These are phyloP conservation scores for Troides oblongomaculatus DNA, from an alignment of 2,888 invertebrate species.

Conservation along the genomic window DNA sequence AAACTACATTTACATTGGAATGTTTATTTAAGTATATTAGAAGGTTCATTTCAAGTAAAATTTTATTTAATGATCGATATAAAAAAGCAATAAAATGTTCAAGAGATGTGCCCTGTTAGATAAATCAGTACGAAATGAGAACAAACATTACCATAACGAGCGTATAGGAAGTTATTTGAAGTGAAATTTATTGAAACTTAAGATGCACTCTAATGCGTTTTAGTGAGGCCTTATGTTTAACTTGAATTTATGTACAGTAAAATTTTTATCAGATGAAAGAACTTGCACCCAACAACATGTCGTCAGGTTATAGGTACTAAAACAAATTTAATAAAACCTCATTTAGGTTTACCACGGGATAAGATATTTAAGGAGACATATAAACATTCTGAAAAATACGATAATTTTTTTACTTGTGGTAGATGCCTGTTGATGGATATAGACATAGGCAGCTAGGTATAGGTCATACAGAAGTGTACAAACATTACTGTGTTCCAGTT, in stretches of 20 bases:
- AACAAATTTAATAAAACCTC: neutral
- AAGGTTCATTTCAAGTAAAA: slow-evolving; percentile 15
- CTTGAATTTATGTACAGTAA: slow-evolving; percentile 1
- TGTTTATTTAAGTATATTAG: slow-evolving; percentile 18
- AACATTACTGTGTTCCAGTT: too few species aligned
- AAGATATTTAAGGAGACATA: neutral
- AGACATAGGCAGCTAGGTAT: too few species aligned
- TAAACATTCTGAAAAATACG: too few species aligned
- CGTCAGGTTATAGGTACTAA: neutral
- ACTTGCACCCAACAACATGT: neutral
- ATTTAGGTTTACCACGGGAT: neutral
- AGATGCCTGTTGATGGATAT: too few species aligned
- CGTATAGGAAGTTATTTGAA: slow-evolving; percentile 5
- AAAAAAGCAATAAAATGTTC: slow-evolving; percentile 19
- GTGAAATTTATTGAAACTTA: neutral
- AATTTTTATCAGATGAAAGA: neutral
- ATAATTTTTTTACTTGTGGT: too few species aligned
- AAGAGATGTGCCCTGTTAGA: slow-evolving; percentile 8
- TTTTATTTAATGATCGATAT: slow-evolving; percentile 21
- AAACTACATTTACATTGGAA: slow-evolving; percentile 21
- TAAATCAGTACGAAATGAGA: slow-evolving; percentile 18
- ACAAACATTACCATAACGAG: slow-evolving; percentile 16
- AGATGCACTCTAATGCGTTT: slow-evolving; percentile 1
- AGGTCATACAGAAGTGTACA: too few species aligned
- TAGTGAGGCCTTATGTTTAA: neutral